Evolutionary conservation across 2,797 vertebrate species (phyloP).

Genomic region (Adrianichthys oophorus): DNA sequence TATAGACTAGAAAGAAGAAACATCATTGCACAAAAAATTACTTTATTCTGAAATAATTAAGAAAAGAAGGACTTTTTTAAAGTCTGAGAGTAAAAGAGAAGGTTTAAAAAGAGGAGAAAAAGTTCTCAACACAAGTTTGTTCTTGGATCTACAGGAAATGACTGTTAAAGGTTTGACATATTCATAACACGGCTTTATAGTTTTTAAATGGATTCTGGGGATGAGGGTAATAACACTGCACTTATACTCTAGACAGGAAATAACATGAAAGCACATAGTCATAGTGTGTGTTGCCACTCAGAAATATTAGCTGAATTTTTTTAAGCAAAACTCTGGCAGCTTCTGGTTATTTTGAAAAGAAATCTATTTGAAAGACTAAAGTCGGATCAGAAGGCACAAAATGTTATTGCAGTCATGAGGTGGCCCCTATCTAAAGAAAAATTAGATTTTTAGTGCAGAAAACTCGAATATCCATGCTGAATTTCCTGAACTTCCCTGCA

Average conservation of each 20-base stretch:
- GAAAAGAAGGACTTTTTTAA: not conserved
- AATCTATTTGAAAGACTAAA: too few relatives aligned
- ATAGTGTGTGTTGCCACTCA: not conserved
- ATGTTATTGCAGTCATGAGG: too few relatives aligned
- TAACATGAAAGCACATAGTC: constrained; percentile 31
- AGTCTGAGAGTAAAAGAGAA: not conserved
- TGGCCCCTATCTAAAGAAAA: too few relatives aligned
- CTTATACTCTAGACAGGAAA: not conserved
- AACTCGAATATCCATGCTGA: too few relatives aligned
- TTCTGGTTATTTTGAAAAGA: too few relatives aligned
- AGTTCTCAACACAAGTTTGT: not conserved
- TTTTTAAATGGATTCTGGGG: constrained; percentile 1
- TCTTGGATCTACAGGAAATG: constrained; percentile 5
- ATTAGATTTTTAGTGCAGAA: too few relatives aligned
- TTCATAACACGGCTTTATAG: constrained; percentile 15
- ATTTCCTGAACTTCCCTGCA: not conserved
- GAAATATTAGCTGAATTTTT: too few relatives aligned
- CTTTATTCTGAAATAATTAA: too few relatives aligned
- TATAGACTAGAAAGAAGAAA: too few relatives aligned
- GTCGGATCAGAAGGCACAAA: too few relatives aligned
- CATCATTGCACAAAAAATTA: too few relatives aligned
- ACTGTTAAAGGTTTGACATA: constrained; percentile 19
- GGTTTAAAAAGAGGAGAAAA: constrained; percentile 5
- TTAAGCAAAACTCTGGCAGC: too few relatives aligned
- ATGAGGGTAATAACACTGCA: not conserved